Percentiles rank a stretch among this genome's conserved stretches.
Evolutionary conservation across 1,140 invertebrate species (phyloP).

Genomic region (Yoshiicerus persimilis): DNA sequence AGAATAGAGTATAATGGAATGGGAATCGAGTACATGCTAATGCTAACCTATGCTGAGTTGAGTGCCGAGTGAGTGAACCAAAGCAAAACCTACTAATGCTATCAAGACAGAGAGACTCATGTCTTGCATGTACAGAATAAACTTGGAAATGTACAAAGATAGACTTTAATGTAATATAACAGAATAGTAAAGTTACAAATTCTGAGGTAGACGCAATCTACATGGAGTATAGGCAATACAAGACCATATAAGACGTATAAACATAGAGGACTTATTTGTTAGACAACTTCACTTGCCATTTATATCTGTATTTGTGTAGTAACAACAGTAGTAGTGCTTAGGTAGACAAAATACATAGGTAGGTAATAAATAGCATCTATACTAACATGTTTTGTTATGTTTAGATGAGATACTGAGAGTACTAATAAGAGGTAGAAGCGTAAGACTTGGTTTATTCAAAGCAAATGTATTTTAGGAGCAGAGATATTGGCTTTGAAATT

Average conservation of each 20-base stretch:
- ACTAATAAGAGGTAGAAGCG: too few species aligned
- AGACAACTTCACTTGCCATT: not conserved
- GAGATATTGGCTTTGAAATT: constrained; percentile 6
- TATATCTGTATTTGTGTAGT: not conserved
- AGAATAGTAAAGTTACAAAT: not conserved
- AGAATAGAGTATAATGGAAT: not conserved
- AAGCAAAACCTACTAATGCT: not conserved
- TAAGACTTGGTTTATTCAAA: not conserved
- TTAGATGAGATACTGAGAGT: not conserved
- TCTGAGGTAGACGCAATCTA: not conserved
- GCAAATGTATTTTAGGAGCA: not conserved
- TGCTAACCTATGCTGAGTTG: not conserved
- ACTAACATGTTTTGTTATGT: not conserved
- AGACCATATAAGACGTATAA: too few species aligned
- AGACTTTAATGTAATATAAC: not conserved
- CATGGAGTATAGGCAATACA: too few species aligned
- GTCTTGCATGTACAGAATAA: too few species aligned
- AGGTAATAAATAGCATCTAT: too few species aligned
- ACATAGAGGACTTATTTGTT: not conserved
- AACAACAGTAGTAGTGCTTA: too few species aligned
- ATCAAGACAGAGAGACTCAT: not conserved
- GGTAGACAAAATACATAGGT: too few species aligned
- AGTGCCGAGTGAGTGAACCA: not conserved
- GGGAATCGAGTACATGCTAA: not conserved
- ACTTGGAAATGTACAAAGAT: too few species aligned